Evolutionary conservation across 2,888 invertebrate species (phyloP).

Genomic region (Hyppa rectilinea): DNA sequence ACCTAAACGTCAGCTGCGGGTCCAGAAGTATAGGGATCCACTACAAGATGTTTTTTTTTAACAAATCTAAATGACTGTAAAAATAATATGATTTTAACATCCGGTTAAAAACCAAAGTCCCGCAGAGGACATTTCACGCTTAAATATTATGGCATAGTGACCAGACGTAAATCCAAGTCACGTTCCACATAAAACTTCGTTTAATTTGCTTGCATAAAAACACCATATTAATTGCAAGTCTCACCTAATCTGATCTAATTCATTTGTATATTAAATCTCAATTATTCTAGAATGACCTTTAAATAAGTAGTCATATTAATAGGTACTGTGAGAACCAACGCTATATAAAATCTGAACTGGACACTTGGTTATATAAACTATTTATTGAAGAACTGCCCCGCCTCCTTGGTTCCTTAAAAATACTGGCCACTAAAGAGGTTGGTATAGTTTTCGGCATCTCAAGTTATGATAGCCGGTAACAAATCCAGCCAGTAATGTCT

Average conservation of each 20-base stretch:
- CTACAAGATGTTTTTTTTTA: background rate
- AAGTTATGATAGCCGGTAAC: constrained; percentile 72
- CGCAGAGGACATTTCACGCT: constrained; percentile 18
- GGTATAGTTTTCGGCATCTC: constrained; percentile 63
- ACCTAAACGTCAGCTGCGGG: background rate
- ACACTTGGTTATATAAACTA: constrained; percentile 54
- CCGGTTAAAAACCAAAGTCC: background rate
- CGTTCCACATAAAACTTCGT: background rate
- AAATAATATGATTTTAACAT: background rate
- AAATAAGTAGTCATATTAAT: constrained; percentile 67
- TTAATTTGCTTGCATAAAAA: constrained; percentile 16
- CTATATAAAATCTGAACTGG: constrained; percentile 52
- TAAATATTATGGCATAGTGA: background rate
- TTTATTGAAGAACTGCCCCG: constrained; percentile 33
- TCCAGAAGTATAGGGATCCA: background rate
- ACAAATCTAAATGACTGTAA: background rate
- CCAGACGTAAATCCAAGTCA: background rate
- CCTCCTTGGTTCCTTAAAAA: background rate
- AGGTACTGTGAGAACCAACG: constrained; percentile 72
- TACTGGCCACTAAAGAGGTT: background rate
- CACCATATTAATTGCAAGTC: constrained; percentile 54
- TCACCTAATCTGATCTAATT: constrained; percentile 62
- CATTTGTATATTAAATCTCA: constrained; percentile 62
- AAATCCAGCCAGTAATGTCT: constrained; percentile 74
- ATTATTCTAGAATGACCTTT: constrained; percentile 72